Evolutionary conservation across 2,797 vertebrate species (phyloP), one percentile per base, ranked within the genome.

Genomic region (Pangasius krempfi): DNA sequence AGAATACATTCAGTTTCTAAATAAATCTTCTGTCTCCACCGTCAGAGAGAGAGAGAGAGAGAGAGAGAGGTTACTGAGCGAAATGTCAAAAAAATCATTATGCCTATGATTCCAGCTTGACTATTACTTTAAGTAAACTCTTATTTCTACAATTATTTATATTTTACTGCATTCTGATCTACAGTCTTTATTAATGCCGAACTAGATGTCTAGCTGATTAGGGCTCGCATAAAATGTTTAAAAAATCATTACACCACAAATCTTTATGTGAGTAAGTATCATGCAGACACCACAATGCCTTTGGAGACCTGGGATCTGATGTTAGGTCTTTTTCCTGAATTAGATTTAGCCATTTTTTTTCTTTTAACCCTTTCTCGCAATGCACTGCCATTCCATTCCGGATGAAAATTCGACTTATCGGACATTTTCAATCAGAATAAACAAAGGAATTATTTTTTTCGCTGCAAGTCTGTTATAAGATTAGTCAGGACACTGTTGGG

Each of bases 81-180:
- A 79, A 79, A 58, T 80, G 54, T 80, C 18, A 58, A 80, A 80
- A 37, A 80, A 80, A 73, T 22, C 16, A 33, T 80, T 54, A 54
- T 54, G 47, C 75, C 18, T n/a, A 54, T 52, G 27, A 78, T 76
- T 50, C 25, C 8, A 52, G 47, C 5, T 76, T 76, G 75, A 79
- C 76, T 56, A 30, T 33, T 54, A 50, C 3, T n/a, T 76, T 13
- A 76, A 47, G 25, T 50, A 5, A 16, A 76, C 73, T 14, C 12
- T 27, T 50, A 27, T 47, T 76, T 76, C 73, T 80, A 3, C 3
- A 10, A 33, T 20, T 80, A 52, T 30, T 78, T 52, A 52, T 56
- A 56, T 33, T 56, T 80, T 56, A 37, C 4, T 13, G 44, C 25
- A 27, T 13, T 50, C 40, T 20, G 68, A 9, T 7, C 64, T 66